Percentiles rank a stretch among this genome's conserved stretches.
Evolutionary conservation across 2,797 vertebrate species (phyloP).

Genomic region (Lacerta viridis): DNA sequence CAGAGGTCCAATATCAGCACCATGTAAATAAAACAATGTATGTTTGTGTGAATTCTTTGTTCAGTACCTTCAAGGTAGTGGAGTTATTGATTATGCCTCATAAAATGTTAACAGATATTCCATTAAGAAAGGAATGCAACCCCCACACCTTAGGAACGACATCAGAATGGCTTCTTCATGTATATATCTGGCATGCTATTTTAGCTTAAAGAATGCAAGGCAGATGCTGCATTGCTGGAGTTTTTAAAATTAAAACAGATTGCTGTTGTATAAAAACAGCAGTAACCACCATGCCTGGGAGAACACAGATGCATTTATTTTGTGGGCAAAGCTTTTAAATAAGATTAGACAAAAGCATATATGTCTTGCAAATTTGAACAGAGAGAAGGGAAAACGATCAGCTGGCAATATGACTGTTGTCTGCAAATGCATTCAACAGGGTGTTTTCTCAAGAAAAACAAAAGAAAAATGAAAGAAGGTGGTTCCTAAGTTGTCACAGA

Average conservation of each 20-base stretch:
- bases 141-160: background rate
- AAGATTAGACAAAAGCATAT: background rate
- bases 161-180: slow-evolving; percentile 2
- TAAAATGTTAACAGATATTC: background rate
- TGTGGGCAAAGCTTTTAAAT: background rate
- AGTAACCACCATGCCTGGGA: background rate
- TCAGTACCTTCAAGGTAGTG: background rate
- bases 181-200: background rate
- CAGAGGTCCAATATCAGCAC: background rate
- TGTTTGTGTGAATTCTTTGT: background rate
- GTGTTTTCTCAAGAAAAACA: background rate
- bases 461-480: background rate
- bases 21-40: background rate
- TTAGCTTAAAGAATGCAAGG: background rate
- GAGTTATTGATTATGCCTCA: background rate
- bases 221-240: background rate
- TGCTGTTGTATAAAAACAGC: background rate
- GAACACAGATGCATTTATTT: background rate
- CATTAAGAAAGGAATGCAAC: background rate
- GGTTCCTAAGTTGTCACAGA: background rate
- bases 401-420: background rate
- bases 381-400: background rate
- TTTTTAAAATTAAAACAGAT: background rate
- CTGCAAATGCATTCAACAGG: background rate
- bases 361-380: background rate